Evolutionary conservation across 2,888 invertebrate genomes (phyloP).

Genomic region (Cryptocephalus moraei): DNA sequence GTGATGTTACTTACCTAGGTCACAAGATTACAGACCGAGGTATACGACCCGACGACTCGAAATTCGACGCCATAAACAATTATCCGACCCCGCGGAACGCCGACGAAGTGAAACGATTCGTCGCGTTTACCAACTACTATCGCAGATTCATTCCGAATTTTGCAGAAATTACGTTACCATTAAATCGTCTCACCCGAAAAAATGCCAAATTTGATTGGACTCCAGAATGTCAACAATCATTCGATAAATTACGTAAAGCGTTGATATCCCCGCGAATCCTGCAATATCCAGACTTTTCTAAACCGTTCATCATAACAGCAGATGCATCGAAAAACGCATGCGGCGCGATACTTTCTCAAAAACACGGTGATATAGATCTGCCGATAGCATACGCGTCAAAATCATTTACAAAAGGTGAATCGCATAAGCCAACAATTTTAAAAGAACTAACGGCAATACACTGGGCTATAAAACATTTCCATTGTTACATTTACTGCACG

Average conservation of each 20-base stretch:
- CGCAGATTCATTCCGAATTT: too few relatives aligned
- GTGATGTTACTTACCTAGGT: too few relatives aligned
- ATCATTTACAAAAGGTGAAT: slow-evolving; percentile 6
- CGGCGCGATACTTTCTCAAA: slow-evolving; percentile 5
- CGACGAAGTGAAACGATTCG: too few relatives aligned
- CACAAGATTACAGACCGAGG: too few relatives aligned
- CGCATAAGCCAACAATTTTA: slow-evolving; percentile 4
- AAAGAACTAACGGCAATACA: slow-evolving; percentile 9
- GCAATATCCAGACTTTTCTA: not conserved
- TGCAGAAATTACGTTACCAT: too few relatives aligned
- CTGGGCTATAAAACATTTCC: slow-evolving; percentile 10
- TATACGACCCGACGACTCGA: too few relatives aligned
- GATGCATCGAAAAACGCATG: not conserved
- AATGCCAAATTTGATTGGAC: too few relatives aligned
- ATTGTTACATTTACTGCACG: slow-evolving; percentile 1
- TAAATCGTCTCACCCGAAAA: too few relatives aligned
- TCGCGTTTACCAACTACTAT: too few relatives aligned
- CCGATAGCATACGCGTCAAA: slow-evolving; percentile 9
- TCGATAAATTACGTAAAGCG: not conserved
- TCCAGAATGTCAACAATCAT: too few relatives aligned
- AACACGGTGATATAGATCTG: slow-evolving; percentile 5
- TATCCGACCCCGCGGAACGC: too few relatives aligned
- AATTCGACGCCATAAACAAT: too few relatives aligned
- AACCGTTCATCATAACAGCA: not conserved
- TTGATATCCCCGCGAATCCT: not conserved